Evolutionary conservation across 2,888 invertebrate species (phyloP), one percentile per base, ranked within the genome.

Genomic region (Trichopoda pennipes): DNA sequence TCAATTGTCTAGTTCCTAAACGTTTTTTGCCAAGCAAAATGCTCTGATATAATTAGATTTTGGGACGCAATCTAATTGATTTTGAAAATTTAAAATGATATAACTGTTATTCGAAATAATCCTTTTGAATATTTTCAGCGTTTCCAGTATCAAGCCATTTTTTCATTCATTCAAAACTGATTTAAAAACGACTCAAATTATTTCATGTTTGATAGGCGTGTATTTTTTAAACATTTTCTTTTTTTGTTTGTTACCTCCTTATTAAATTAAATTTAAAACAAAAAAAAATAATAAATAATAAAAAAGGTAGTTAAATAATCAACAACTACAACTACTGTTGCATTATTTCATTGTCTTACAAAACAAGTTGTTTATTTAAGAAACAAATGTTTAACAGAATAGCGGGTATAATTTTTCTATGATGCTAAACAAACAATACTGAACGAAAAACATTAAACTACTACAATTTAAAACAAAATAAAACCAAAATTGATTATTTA

Each of bases 361-460:
- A 38, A 66, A 55, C 51, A 66, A 38, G 19, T 42, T 68, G 66
- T 55, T 55, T 68, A 28, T 7, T 53, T 64, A 21, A 53, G 2
- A 38, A 42, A 55, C 66, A 55, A 55, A 42, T 68, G 66, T 68
- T 42, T 51, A 19, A 35, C 17, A 19, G n/a, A 17, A 49, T 6
- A n/a, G 44, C 1, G 42, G n/a, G 16, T n/a, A n/a, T n/a, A 14
- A 2, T n/a, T 16, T 16, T 44, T 44, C 42, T 14, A 44, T 1
- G 16, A 44, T 14, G 16, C 16, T 16, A 16, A 44, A 44, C 42
- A 44, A n/a, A 16, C 16, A 16, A 44, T 44, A 44, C 14, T 0
- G 6, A 2, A 44, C 4, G 3, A 44, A 14, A 44, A n/a, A 44
- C 16, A 44, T 44, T 44, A 4, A 44, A 4, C 42, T 16, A n/a